A percentile compares a stretch with the other conserved stretches of the same genome.
phyloP scores from a whole-genome alignment of 2,888 invertebrate genomes.

The Barypeithes pellucidus region DNA sequence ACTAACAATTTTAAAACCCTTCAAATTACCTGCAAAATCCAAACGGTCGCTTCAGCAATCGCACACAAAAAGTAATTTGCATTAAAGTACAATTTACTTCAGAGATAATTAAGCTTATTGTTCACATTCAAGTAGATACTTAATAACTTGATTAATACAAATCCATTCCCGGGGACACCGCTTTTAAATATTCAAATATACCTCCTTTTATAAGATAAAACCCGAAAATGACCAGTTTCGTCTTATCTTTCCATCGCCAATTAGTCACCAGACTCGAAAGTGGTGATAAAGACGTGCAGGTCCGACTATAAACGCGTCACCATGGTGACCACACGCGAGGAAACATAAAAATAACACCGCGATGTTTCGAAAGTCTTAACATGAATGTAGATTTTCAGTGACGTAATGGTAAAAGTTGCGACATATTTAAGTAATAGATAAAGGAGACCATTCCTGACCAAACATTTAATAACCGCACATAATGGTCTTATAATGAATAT shows the following conservation, averaged over 20 bases:
- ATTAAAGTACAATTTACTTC: too few species aligned
- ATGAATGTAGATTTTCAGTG: constrained; percentile 15
- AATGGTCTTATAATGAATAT: too few species aligned
- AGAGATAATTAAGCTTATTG: too few species aligned
- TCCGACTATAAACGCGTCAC: constrained; percentile 60
- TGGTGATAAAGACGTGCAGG: constrained; percentile 55
- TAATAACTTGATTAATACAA: background rate
- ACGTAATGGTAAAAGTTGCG: background rate
- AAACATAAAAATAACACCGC: constrained; percentile 64
- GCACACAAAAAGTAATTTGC: too few species aligned
- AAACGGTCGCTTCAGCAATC: too few species aligned
- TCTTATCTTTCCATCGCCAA: constrained; percentile 52
- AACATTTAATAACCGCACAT: too few species aligned
- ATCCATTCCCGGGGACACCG: constrained; percentile 37
- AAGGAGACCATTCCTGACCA: too few species aligned
- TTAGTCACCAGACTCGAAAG: constrained; percentile 49
- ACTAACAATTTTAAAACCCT: too few species aligned
- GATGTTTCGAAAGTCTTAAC: constrained; percentile 55
- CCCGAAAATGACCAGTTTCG: constrained; percentile 43
- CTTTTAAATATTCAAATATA: constrained; percentile 20
- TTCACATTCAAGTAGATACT: too few species aligned
- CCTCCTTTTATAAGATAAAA: constrained; percentile 35
- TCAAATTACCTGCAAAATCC: too few species aligned
- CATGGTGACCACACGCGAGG: constrained; percentile 65
- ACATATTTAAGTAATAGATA: too few species aligned